Evolutionary conservation across 2,797 vertebrate genomes (phyloP).

Genomic region (Malacoraja senta): DNA sequence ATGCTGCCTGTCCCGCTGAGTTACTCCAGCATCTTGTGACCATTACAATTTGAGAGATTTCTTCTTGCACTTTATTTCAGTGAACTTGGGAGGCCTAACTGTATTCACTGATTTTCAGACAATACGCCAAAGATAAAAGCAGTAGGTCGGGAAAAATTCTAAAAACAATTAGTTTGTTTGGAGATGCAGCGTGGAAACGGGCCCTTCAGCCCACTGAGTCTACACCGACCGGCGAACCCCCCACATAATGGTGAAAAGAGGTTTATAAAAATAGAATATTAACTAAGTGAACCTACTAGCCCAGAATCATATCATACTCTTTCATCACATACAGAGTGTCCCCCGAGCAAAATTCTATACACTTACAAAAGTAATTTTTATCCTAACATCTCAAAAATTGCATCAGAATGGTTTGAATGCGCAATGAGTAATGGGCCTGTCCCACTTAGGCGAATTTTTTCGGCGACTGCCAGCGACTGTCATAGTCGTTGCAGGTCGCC

Average conservation of each 20-base stretch:
- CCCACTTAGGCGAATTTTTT: too few species aligned
- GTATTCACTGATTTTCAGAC: background rate
- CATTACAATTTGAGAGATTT: background rate
- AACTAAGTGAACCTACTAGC: background rate
- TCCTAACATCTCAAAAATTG: background rate
- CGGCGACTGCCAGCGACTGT: too few species aligned
- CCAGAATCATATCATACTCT: background rate
- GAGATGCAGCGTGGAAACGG: too few species aligned
- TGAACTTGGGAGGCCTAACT: background rate
- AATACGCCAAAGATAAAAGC: background rate
- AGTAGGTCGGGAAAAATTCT: too few species aligned
- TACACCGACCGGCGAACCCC: too few species aligned
- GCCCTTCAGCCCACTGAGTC: too few species aligned
- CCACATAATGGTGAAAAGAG: background rate
- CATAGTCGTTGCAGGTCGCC: too few species aligned
- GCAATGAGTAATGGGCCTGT: background rate
- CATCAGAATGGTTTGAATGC: background rate
- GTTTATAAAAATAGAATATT: background rate
- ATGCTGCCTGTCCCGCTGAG: too few species aligned
- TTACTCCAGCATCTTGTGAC: too few species aligned
- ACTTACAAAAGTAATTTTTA: background rate
- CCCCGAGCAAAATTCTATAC: background rate
- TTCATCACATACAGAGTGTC: background rate
- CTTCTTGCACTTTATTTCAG: background rate
- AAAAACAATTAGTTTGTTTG: background rate